Evolutionary conservation across 2,797 vertebrate genomes (phyloP), one percentile per base, ranked within the genome.

Genomic region (Kryptolebias ocellatus): DNA sequence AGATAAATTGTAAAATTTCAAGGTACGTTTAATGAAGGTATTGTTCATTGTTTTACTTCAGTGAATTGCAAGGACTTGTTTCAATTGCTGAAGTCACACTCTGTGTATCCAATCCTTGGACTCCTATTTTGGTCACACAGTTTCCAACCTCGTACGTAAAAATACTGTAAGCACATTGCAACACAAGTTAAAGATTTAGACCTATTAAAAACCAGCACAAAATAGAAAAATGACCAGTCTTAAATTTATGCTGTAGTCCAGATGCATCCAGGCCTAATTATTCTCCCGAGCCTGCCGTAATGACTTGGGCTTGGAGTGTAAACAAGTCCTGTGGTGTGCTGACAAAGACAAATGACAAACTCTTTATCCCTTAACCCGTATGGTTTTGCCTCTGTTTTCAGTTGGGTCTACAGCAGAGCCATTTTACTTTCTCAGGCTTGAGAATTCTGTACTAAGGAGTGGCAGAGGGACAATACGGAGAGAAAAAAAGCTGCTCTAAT

Each of bases 301-400:
- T 72, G 81, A 82, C 74, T 77, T 47, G 57, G 67, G 78, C 81
- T 72, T 72, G 73, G 79, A 87, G 79, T 63, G 77, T 78, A 86
- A 90, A 84, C 83, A 83, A 74, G 76, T 74, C 67, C 70, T 75
- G 76, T 24, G 68, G 76, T 73, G 56, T 42, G 46, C 63, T 80
- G 78, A 90, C 87, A 67, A 72, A 84, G 79, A 88, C 70, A 54
- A 87, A 90, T 28, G 45, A 78, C 72, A 52, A 1, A 5, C 47
- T 76, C 60, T 39, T 49, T 68, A 52, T 67, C 3, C 55, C 53
- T 78, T 60, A 62, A 70, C 65, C 53, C 60, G 54, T 1, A 12
- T 64, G 24, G 44, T 66, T 64, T 60, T 31, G 34, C 52, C 28
- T 49, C 20, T 46, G 57, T 18, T 17, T 64, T 60, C 73, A 71